Evolutionary conservation across 1,140 invertebrate species (phyloP).

Genomic region (Zelostemma sp.): DNA sequence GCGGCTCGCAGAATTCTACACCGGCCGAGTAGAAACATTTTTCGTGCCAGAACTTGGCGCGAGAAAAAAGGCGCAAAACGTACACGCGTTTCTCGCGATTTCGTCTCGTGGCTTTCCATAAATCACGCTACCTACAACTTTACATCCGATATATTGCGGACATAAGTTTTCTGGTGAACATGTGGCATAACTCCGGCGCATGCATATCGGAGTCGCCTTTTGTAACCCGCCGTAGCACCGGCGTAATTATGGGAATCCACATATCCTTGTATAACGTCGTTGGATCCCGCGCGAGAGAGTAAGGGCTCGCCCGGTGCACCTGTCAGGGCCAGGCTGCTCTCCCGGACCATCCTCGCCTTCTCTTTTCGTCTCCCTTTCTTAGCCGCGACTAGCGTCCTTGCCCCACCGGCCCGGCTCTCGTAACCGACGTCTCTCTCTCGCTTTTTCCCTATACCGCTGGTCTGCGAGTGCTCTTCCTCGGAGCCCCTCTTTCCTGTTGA

Average conservation of each 20-base stretch:
- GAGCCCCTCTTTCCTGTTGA: slow-evolving; percentile 36
- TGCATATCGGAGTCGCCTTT: slow-evolving; percentile 45
- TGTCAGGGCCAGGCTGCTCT: slow-evolving; percentile 50
- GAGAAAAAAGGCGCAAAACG: slow-evolving; percentile 2
- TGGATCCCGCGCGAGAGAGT: slow-evolving; percentile 37
- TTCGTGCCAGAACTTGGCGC: neutral
- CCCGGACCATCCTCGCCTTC: slow-evolving; percentile 26
- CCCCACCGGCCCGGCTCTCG: neutral
- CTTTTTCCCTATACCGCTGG: slow-evolving; percentile 9
- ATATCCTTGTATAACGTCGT: slow-evolving; percentile 49
- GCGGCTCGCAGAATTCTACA: neutral
- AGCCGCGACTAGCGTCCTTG: neutral
- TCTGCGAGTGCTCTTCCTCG: no score
- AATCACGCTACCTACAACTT: slow-evolving; percentile 1
- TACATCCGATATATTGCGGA: slow-evolving; percentile 2
- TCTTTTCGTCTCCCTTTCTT: slow-evolving; percentile 19
- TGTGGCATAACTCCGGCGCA: slow-evolving; percentile 10
- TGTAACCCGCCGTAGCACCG: slow-evolving; percentile 44
- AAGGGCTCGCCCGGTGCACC: slow-evolving; percentile 53
- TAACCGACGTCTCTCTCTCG: slow-evolving; percentile 19
- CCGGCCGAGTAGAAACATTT: neutral
- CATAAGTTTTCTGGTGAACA: slow-evolving; percentile 11
- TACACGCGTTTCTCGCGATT: neutral
- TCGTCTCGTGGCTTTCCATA: neutral
- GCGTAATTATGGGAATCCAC: slow-evolving; percentile 61